A percentile compares a stretch with the other conserved stretches of the same genome.
phyloP scores from a whole-genome alignment of 2,888 invertebrate species.

The Phlogophora meticulosa region DNA sequence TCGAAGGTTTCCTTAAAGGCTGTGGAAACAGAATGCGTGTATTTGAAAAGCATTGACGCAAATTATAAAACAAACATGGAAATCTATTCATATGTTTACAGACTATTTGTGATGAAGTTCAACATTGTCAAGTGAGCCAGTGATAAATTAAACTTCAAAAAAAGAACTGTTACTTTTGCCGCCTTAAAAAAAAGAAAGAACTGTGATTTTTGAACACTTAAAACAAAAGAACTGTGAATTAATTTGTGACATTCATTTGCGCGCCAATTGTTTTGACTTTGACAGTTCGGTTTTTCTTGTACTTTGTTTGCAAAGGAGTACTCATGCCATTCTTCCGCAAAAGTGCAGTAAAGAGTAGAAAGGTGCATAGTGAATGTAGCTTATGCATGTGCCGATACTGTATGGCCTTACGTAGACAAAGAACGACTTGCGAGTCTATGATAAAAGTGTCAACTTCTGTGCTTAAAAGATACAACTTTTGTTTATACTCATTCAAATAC shows the following conservation, averaged over 20 bases:
- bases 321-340: constrained; percentile 86
- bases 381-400: constrained; percentile 84
- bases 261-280: constrained; percentile 53
- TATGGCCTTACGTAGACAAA: constrained; percentile 80
- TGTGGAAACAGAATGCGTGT: constrained; percentile 46
- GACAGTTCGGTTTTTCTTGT: constrained; percentile 47
- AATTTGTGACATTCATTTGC: constrained; percentile 33
- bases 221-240: constrained; percentile 29
- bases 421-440: constrained; percentile 82
- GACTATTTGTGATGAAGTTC: constrained; percentile 84
- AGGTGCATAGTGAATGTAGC: constrained; percentile 84
- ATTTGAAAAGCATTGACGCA: constrained; percentile 43
- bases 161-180: constrained; percentile 25
- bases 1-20: not conserved
- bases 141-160: constrained; percentile 24
- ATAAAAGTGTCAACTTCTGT: constrained; percentile 84
- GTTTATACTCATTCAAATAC: constrained; percentile 87
- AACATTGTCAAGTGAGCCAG: constrained; percentile 70
- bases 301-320: constrained; percentile 80
- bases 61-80: constrained; percentile 78
- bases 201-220: constrained; percentile 1
- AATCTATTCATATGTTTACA: constrained; percentile 86
- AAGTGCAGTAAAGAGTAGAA: constrained; percentile 80
- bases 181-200: constrained; percentile 20
- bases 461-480: constrained; percentile 86